These are phyloP conservation scores for Chascanopsetta lugubris DNA, from an alignment of 2,113 vertebrate species.

Conservation along the genomic window DNA sequence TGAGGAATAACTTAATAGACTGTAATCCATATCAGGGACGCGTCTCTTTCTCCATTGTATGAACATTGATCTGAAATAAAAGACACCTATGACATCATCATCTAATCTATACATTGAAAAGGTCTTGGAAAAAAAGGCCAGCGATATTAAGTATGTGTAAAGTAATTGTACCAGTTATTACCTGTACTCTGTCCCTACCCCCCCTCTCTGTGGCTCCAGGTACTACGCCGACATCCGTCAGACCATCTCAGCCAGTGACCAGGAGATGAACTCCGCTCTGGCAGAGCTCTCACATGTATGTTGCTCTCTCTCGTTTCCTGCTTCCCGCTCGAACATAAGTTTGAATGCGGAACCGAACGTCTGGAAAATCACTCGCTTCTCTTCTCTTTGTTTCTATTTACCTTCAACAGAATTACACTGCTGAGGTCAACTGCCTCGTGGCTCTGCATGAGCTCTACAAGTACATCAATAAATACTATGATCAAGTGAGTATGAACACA, in stretches of 20 bases:
- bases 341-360: background rate
- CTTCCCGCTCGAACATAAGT: constrained; percentile 16
- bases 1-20: too few species aligned
- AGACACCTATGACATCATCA: too few species aligned
- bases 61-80: too few species aligned
- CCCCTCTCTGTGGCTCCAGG: constrained; percentile 73
- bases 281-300: constrained; percentile 94
- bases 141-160: background rate
- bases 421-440: constrained; percentile 93
- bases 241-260: constrained; percentile 94
- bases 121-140: too few species aligned
- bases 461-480: constrained; percentile 99
- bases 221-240: constrained; percentile 96
- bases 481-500: constrained; percentile 94
- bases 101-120: too few species aligned
- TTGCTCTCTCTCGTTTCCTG: constrained; percentile 4
- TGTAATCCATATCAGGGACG: too few species aligned
- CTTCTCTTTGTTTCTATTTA: constrained; percentile 29
- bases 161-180: background rate
- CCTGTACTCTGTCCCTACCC: background rate
- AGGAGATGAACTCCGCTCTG: constrained; percentile 97
- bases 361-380: constrained; percentile 18
- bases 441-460: constrained; percentile 97
- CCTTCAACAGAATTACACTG: constrained; percentile 88
- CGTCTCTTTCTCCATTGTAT: too few species aligned